These are phyloP conservation scores for Lumbricus terrestris DNA, from an alignment of 2,888 invertebrate species.

Conservation along the genomic window DNA sequence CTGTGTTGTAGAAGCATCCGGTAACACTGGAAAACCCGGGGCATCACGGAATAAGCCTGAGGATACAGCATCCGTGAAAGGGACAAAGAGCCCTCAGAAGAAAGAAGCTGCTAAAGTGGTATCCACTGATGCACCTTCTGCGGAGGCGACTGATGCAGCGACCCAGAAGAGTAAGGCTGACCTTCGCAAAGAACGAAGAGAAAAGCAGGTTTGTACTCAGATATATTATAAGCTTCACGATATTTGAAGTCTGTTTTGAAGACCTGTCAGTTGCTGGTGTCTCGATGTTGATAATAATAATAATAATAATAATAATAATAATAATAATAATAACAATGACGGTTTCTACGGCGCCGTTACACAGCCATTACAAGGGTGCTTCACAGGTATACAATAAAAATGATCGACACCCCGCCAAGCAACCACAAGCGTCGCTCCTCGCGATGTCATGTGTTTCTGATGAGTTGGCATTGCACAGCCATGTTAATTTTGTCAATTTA, in stretches of 20 bases:
- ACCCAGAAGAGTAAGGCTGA: slow-evolving; percentile 17
- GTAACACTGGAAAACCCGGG: neutral
- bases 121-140: neutral
- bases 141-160: neutral
- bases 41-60: neutral
- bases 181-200: neutral
- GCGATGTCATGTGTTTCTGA: no score
- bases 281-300: neutral
- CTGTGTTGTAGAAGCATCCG: neutral
- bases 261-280: neutral
- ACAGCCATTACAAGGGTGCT: no score
- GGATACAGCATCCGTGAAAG: neutral
- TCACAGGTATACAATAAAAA: no score
- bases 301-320: no score
- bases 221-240: neutral
- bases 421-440: no score
- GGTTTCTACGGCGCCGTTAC: no score
- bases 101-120: neutral
- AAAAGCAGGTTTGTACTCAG: slow-evolving; percentile 7
- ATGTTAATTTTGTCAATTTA: no score
- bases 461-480: no score
- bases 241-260: neutral
- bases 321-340: no score
- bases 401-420: no score
- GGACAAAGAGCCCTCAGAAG: neutral